Conservation (phyloP, 2,888 invertebrate genomes). For the Acleris literana region DNA sequence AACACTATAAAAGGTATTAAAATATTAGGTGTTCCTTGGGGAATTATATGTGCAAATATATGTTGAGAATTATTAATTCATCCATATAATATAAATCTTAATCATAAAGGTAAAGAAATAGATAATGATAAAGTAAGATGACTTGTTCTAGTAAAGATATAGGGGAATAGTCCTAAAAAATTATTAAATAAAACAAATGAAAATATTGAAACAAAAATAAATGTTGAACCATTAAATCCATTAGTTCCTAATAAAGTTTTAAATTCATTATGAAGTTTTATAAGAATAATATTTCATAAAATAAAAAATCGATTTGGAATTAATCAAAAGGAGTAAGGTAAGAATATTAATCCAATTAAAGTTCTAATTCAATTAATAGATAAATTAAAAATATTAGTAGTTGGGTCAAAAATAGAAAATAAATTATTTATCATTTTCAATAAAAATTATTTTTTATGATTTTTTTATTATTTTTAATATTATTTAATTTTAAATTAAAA, state of each 20-base stretch:
- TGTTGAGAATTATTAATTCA: slow-evolving; percentile 85
- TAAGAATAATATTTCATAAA: slow-evolving; percentile 72
- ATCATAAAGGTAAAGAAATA: slow-evolving; percentile 85
- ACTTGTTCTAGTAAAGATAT: slow-evolving; percentile 87
- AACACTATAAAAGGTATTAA: slow-evolving; percentile 89
- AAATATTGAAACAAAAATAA: slow-evolving; percentile 84
- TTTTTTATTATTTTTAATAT: slow-evolving; percentile 53
- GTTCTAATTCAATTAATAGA: slow-evolving; percentile 85
- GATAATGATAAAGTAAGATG: slow-evolving; percentile 85
- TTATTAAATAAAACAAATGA: slow-evolving; percentile 86
- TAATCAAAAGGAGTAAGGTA: slow-evolving; percentile 81
- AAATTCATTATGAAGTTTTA: slow-evolving; percentile 82
- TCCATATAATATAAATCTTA: slow-evolving; percentile 86
- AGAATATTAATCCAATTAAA: slow-evolving; percentile 75
- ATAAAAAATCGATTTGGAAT: slow-evolving; percentile 80
- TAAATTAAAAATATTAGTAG: slow-evolving; percentile 76
- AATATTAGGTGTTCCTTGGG: slow-evolving; percentile 85
- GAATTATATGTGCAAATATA: slow-evolving; percentile 87
- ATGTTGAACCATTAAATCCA: slow-evolving; percentile 74
- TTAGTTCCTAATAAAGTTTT: slow-evolving; percentile 78
- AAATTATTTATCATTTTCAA: slow-evolving; percentile 78
- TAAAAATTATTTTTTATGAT: slow-evolving; percentile 52
- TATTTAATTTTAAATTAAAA: slow-evolving; percentile 52
- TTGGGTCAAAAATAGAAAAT: slow-evolving; percentile 86
- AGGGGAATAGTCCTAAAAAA: slow-evolving; percentile 87